phyloP scores from a whole-genome alignment of 2,113 vertebrate species.

The Aepyceros melampus region DNA sequence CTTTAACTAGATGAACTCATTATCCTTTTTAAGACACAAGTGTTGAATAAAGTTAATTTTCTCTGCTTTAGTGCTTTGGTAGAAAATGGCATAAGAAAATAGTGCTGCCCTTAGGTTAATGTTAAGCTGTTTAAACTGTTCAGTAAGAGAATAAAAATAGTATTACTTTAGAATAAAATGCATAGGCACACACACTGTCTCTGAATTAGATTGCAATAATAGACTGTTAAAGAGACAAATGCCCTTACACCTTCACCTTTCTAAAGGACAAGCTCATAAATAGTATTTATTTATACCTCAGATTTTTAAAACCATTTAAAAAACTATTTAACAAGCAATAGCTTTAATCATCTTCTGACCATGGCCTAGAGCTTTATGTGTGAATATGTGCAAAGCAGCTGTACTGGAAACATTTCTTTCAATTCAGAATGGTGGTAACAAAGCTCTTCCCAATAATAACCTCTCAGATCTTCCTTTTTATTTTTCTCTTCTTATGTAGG shows the following conservation, averaged over 20 bases:
- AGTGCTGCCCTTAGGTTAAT: conserved; percentile 30
- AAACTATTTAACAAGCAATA: not conserved
- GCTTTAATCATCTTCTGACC: not conserved
- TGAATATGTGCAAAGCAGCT: not conserved
- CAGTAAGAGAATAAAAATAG: conserved; percentile 4
- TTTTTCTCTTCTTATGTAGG: not conserved
- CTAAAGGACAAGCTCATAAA: not conserved
- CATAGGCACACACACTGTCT: not conserved
- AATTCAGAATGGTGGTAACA: not conserved
- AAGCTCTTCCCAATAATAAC: not conserved
- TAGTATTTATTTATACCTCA: not conserved
- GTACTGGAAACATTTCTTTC: not conserved
- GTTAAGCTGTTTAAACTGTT: conserved; percentile 69
- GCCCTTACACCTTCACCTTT: not conserved
- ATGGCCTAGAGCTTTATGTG: not conserved
- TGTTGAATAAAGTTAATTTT: conserved; percentile 80
- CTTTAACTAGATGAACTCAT: conserved; percentile 82
- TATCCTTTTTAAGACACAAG: conserved; percentile 76
- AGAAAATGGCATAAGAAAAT: conserved; percentile 65
- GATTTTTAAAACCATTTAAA: not conserved
- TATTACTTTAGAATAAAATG: not conserved
- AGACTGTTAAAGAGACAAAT: not conserved
- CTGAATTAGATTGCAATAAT: not conserved
- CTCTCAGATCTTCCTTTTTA: not conserved
- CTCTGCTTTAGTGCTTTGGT: conserved; percentile 66